phyloP scores from a whole-genome alignment of 2,113 vertebrate species.

The Chinchilla lanigera region DNA sequence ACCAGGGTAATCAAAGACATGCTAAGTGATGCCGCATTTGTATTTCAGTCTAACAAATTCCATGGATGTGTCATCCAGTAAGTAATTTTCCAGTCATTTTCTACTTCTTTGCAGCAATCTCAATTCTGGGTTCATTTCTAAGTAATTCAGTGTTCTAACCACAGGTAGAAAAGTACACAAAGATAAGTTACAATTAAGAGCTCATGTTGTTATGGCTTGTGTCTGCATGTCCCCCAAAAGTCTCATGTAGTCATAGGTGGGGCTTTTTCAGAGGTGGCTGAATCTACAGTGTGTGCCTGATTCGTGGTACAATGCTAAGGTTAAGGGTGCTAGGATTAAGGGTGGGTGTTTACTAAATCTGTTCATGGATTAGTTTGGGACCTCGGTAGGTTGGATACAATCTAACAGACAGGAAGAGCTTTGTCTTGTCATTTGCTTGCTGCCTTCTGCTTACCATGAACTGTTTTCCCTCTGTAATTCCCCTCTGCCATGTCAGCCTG shows the following conservation, averaged over 20 bases:
- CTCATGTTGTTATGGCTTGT: not conserved
- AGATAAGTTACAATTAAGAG: not conserved
- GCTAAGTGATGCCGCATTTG: not conserved
- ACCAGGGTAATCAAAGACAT: not conserved
- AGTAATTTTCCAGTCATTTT: not conserved
- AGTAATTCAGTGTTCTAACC: not conserved
- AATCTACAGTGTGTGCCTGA: not conserved
- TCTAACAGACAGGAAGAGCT: not conserved
- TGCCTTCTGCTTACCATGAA: not conserved
- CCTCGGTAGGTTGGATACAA: not conserved
- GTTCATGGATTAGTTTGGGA: not conserved
- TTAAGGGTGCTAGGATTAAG: not conserved
- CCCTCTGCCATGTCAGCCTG: not conserved
- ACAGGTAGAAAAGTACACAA: not conserved
- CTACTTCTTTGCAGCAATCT: not conserved
- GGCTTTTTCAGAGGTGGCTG: not conserved
- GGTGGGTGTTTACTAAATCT: not conserved
- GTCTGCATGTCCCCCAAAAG: not conserved
- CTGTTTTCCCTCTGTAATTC: not conserved
- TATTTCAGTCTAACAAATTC: not conserved
- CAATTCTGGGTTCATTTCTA: not conserved
- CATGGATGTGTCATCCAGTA: not conserved
- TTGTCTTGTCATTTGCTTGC: not conserved
- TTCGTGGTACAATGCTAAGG: not conserved
- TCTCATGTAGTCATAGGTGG: not conserved